Percentiles rank a stretch among this genome's conserved stretches.
These are phyloP conservation scores for Apotomis betuletana DNA, from an alignment of 2,888 invertebrate genomes.

Conservation along the genomic window DNA sequence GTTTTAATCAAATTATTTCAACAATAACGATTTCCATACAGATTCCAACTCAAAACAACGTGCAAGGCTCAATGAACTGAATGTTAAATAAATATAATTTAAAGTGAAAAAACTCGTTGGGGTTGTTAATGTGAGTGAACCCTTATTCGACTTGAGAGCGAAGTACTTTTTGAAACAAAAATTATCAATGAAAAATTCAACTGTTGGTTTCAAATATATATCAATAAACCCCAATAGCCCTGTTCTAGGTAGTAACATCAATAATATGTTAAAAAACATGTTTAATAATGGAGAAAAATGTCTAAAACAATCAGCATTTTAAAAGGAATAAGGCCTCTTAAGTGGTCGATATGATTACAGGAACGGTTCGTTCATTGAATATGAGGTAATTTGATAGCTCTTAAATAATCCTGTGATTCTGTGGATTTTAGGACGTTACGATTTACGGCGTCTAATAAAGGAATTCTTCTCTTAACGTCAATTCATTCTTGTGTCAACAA, in stretches of 20 bases:
- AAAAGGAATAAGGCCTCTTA: no score
- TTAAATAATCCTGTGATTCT: not conserved
- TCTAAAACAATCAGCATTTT: no score
- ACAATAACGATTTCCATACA: not conserved
- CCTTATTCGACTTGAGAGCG: no score
- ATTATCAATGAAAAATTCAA: no score
- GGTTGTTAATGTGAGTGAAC: no score
- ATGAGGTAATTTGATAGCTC: not conserved
- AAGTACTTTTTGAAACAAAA: no score
- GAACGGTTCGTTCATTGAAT: not conserved
- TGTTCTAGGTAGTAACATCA: no score
- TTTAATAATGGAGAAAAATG: no score
- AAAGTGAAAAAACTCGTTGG: no score
- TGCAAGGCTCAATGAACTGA: not conserved
- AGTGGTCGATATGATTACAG: not conserved
- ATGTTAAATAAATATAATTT: not conserved
- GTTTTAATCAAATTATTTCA: not conserved
- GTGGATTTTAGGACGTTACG: not conserved
- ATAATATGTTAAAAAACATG: no score
- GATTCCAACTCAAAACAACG: not conserved
- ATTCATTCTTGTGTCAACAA: conserved; percentile 9
- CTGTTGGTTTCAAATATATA: no score
- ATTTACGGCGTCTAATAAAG: conserved; percentile 9
- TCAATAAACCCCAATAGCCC: no score
- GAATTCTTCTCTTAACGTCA: conserved; percentile 4